Evolutionary conservation across 2,113 vertebrate species (phyloP), one percentile per base, ranked within the genome.

Genomic region (Zapus hudsonius): DNA sequence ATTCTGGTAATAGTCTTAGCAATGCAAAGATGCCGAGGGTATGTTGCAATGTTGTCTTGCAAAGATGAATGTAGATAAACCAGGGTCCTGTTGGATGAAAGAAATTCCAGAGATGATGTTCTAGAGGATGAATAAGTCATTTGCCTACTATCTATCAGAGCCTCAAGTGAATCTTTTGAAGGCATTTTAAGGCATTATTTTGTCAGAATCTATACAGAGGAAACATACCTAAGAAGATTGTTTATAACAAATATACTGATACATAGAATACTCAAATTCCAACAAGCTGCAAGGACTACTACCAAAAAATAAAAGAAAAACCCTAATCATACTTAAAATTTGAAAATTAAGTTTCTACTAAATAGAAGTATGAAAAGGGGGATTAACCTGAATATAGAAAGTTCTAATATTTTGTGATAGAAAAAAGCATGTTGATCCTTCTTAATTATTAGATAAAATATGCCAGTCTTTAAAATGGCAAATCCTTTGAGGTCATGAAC

Each of bases 31-130:
- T 47, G 36, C 5, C 36, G 63, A 33, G n/a, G 6, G 0, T 47
- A 36, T 57, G 22, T 22, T 85, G 82, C 36, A 74, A 87, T 84
- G 84, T 72, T 52, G 36, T 87, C 78, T 82, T 92, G 79, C 42
- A 83, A 23, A 90, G 79, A 92, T 70, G 40, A 75, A 70, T 47
- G 11, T 79, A n/a, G 47, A 42, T 92, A 92, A 92, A 85, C 82
- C 75, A 90, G 55, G 42, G 13, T 70, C 15, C 59, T 36, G 27
- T 44, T 85, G 55, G 73, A 92, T 93, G 66, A 97, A 92, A 95
- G 94, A 88, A 90, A 93, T 94, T 95, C 79, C 87, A 75, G 92
- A 93, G 89, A 89, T 95, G 91, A 36, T 25, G 38, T 83, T 92
- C 87, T 80, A 80, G 67, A 72, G n/a, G 44, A 75, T 89, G 76